Evolutionary conservation across 1,140 invertebrate genomes (phyloP), one percentile per base, ranked within the genome.

Genomic region (Calosoma granatense): DNA sequence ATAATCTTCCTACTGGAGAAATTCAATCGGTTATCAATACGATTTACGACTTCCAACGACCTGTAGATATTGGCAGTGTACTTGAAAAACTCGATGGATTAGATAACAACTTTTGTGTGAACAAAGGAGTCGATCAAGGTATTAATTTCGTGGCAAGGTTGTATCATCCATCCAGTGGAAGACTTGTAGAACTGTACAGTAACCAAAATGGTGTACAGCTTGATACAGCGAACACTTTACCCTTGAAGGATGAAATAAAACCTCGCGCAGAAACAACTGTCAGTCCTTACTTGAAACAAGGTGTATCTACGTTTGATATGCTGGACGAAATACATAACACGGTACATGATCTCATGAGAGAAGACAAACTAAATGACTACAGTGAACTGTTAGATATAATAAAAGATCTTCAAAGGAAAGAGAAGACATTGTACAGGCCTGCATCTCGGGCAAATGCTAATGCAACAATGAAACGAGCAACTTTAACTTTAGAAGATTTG

Each of bases 171-270:
- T 59, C 60, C 1, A 78, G 75, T 63, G 85, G 86, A 20, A 74
- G 85, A 53, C 70, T 63, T 4, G 61, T 90, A 56, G 79, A 86
- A 62, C 74, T 88, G 1, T 78, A 74, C 36, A 82, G 84, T 2
- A 82, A 85, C 66, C 86, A 89, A 63, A 83, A 82, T 1, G 87
- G 85, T 2, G 74, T 89, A 23, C 83, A 88, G 61, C 79, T 91
- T 59, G 87, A 88, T 60, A 88, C 87, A 0, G 65, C 73, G 0
- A 80, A 84, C 62, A 80, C 69, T 61, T 63, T 87, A 1, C 78
- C 78, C 0, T 67, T 67, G 12, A 57, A 15, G 6, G 60, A 55
- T 12, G 51, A 56, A 20, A 11, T 20, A 17, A 22, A 17, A 14
- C 43, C 41, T 61, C 67, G 76, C 4, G 20, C 20, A 9, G 6